These are phyloP conservation scores for Clusia tigrina DNA, from an alignment of 2,888 invertebrate genomes.

Conservation along the genomic window DNA sequence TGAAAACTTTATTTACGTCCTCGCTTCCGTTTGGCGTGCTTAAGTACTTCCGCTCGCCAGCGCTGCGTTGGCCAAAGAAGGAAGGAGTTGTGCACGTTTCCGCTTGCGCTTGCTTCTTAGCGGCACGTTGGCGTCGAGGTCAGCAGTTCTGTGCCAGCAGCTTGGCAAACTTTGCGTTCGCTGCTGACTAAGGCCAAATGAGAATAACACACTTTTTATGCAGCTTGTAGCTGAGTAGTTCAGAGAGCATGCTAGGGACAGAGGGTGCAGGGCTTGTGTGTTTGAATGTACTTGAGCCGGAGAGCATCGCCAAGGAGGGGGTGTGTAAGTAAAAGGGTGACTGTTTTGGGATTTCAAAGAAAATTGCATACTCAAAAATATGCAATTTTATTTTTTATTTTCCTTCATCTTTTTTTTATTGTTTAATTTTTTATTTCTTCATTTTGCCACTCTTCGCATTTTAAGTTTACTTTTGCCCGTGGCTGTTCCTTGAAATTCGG, in stretches of 20 bases:
- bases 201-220: background rate
- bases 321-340: background rate
- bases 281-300: no score
- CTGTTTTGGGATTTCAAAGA: background rate
- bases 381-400: background rate
- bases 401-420: no score
- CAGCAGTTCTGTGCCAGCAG: conserved; percentile 4
- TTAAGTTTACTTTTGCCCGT: no score
- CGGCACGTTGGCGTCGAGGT: no score
- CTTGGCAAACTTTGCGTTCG: background rate
- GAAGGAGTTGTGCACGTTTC: background rate
- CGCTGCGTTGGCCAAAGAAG: background rate
- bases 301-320: background rate
- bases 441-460: no score
- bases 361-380: background rate
- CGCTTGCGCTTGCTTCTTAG: background rate
- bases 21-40: conserved; percentile 10
- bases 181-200: background rate
- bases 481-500: no score
- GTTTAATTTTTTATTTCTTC: no score
- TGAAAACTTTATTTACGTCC: background rate
- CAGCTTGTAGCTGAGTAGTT: background rate
- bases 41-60: conserved; percentile 12
- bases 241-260: background rate
- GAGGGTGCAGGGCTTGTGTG: background rate